These are phyloP conservation scores for Glaucidium brasilianum DNA, from an alignment of 2,113 vertebrate species.

Conservation along the genomic window DNA sequence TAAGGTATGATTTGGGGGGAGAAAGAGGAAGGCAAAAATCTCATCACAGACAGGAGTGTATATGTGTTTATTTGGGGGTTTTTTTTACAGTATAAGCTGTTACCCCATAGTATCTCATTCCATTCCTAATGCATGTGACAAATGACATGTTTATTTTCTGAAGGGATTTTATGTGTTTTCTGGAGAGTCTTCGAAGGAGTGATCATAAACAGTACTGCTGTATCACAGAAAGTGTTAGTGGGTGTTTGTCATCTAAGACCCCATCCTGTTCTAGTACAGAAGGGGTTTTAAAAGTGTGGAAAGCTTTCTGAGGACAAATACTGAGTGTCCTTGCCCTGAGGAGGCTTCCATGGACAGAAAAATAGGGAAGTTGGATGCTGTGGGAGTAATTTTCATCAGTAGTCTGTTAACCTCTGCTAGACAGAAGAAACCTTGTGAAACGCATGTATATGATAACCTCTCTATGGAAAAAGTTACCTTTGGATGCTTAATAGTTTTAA, in stretches of 20 bases:
- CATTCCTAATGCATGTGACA: background rate
- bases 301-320: background rate
- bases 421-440: background rate
- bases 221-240: background rate
- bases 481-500: background rate
- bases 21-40: background rate
- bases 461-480: background rate
- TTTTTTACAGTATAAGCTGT: background rate
- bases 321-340: background rate
- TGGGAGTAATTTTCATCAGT: background rate
- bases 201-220: background rate
- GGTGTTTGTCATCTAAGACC: background rate
- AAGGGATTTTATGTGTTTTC: background rate
- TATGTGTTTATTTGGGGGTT: background rate
- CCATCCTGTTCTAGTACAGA: background rate
- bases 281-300: background rate
- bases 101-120: background rate
- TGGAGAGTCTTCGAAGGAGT: background rate
- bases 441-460: background rate
- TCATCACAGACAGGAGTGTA: rapidly evolving
- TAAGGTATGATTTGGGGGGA: background rate
- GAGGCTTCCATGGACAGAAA: background rate
- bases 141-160: background rate
- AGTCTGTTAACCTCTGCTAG: background rate
- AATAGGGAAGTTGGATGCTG: background rate